Percentiles rank a stretch among this genome's conserved stretches.
These are phyloP conservation scores for Tuta absoluta DNA, from an alignment of 2,888 invertebrate species.

Conservation along the genomic window DNA sequence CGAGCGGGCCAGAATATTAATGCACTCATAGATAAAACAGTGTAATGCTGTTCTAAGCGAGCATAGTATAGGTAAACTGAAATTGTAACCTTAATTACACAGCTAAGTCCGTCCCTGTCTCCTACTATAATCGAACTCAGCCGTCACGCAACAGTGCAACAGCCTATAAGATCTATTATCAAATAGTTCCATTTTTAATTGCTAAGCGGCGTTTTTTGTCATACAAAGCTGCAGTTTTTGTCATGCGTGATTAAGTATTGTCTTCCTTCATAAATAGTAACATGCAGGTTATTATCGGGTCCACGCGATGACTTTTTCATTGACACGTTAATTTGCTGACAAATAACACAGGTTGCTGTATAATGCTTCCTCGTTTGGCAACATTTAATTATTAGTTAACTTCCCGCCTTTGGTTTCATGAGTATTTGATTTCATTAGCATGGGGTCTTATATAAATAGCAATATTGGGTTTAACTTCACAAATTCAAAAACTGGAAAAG, in stretches of 20 bases:
- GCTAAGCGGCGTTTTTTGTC: background rate
- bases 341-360: background rate
- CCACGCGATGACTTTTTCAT: background rate
- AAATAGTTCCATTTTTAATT: constrained; percentile 24
- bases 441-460: too few species aligned
- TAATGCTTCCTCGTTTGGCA: background rate
- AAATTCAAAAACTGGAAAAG: too few species aligned
- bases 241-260: constrained; percentile 2
- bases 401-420: background rate
- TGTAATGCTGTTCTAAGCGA: too few species aligned
- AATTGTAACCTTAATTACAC: background rate
- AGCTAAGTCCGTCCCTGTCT: constrained; percentile 3
- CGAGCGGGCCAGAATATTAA: too few species aligned
- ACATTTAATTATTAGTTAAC: too few species aligned
- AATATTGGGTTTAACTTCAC: too few species aligned
- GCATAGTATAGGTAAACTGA: too few species aligned
- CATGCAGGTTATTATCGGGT: background rate
- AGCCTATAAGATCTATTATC: constrained; percentile 31
- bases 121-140: constrained; percentile 23
- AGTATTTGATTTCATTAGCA: too few species aligned
- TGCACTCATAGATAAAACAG: too few species aligned
- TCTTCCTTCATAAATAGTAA: constrained; percentile 22
- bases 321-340: constrained; percentile 1
- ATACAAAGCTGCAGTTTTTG: background rate
- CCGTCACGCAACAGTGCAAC: constrained; percentile 42